phyloP scores from a whole-genome alignment of 2,797 vertebrate genomes.

The Amblyraja radiata region DNA sequence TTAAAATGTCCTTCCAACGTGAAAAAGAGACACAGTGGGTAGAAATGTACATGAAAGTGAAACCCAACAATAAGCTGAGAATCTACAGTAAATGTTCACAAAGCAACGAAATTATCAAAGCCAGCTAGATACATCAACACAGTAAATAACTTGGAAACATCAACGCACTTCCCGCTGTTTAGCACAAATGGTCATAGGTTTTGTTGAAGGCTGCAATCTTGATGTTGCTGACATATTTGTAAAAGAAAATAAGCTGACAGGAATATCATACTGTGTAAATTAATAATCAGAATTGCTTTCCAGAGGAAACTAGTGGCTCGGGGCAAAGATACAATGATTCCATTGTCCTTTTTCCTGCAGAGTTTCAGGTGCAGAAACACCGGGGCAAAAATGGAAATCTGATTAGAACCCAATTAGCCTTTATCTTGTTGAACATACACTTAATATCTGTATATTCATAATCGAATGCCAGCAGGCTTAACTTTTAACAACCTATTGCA shows the following conservation, averaged over 20 bases:
- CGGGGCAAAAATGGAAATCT: neutral
- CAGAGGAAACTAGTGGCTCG: neutral
- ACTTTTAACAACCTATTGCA: neutral
- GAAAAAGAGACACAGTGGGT: neutral
- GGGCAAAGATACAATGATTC: neutral
- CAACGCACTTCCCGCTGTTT: neutral
- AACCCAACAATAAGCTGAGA: neutral
- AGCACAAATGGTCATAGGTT: neutral
- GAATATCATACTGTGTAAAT: conserved; percentile 24
- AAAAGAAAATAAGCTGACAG: neutral
- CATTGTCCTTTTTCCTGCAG: neutral
- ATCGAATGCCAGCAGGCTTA: neutral
- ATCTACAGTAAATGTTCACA: neutral
- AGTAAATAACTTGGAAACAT: neutral
- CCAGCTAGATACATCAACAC: neutral
- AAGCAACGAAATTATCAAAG: neutral
- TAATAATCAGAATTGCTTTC: neutral
- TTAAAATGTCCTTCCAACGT: no score
- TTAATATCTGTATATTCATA: neutral
- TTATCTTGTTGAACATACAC: neutral
- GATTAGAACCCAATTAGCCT: neutral
- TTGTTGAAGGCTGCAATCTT: neutral
- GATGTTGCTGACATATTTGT: neutral
- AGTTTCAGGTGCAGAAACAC: neutral
- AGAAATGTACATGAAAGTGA: neutral